These are phyloP conservation scores for Synergus umbraculus DNA, from an alignment of 2,888 invertebrate species.

Conservation along the genomic window DNA sequence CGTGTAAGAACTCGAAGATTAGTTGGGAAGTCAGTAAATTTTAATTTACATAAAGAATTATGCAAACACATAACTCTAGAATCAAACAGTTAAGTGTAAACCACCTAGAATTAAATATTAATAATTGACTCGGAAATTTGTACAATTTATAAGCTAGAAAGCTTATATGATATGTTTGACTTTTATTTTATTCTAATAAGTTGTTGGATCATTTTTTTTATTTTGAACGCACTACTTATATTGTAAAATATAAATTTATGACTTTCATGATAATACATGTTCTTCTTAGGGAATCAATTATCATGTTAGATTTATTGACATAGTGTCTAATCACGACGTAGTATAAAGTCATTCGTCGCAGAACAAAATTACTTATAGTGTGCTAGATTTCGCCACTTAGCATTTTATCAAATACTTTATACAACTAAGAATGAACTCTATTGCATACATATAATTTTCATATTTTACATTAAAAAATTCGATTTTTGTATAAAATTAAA, in stretches of 20 bases:
- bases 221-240: not conserved
- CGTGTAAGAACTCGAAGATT: not conserved
- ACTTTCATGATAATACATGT: constrained; percentile 10
- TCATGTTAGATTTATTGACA: constrained; percentile 26
- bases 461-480: not conserved
- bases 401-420: constrained; percentile 7
- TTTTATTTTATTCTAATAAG: not conserved
- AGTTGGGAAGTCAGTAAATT: not conserved
- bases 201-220: not conserved
- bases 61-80: not conserved
- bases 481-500: not conserved
- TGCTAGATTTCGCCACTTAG: not conserved
- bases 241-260: constrained; percentile 8
- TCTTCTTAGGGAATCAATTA: constrained; percentile 14
- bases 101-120: not conserved
- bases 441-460: not conserved
- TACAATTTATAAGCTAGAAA: not conserved
- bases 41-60: not conserved
- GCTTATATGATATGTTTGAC: not conserved
- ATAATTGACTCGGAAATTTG: not conserved
- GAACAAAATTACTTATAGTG: constrained; percentile 30
- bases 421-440: not conserved
- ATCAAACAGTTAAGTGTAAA: not conserved
- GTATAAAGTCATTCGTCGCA: constrained; percentile 30
- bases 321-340: constrained; percentile 17